These are phyloP conservation scores for Vimba vimba DNA, from an alignment of 2,113 vertebrate genomes.

Conservation along the genomic window DNA sequence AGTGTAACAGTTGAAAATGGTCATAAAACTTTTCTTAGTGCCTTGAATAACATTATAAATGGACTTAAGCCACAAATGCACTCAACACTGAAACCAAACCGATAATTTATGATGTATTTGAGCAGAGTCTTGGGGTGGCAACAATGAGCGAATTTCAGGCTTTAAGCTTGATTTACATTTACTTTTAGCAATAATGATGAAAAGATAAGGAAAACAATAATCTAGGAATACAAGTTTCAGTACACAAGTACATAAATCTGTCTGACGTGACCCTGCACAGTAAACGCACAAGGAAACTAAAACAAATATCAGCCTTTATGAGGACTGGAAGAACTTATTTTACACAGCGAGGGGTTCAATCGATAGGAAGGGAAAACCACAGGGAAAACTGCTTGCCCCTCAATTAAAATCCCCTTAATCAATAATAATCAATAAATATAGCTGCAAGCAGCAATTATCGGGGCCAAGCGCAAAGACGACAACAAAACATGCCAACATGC, in stretches of 20 bases:
- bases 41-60: not conserved
- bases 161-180: not conserved
- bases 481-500: too few relatives aligned
- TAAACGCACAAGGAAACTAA: not conserved
- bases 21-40: not conserved
- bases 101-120: not conserved
- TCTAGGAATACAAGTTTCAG: not conserved
- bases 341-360: conserved; percentile 65
- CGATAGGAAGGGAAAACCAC: conserved; percentile 61
- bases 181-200: not conserved
- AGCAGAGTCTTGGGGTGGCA: not conserved
- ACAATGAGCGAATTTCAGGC: too few relatives aligned
- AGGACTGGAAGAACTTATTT: conserved; percentile 69
- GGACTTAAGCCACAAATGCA: not conserved
- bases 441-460: too few relatives aligned
- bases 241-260: not conserved
- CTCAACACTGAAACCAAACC: not conserved
- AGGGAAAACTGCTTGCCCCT: conserved; percentile 74
- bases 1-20: too few relatives aligned
- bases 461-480: too few relatives aligned
- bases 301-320: conserved; percentile 64
- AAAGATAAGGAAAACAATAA: not conserved
- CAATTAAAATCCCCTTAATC: conserved; percentile 73
- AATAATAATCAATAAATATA: conserved; percentile 49
- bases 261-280: not conserved